phyloP scores from a whole-genome alignment of 23 tunicate genomes.

The Halocynthia aurantium region DNA sequence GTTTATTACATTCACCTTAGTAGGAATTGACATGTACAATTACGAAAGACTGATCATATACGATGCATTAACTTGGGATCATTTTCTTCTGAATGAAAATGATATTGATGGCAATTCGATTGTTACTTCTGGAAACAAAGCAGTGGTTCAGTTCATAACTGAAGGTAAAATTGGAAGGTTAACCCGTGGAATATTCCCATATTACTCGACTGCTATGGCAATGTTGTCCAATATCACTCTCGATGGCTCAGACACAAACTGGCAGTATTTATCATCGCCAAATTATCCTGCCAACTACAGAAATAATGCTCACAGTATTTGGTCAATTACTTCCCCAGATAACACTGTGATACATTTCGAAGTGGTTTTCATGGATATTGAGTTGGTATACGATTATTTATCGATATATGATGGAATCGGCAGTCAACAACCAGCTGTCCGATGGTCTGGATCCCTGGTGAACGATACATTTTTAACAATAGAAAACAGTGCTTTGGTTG shows the following conservation, averaged over 20 bases:
- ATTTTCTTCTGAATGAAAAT: too few relatives aligned
- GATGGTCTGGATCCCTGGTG: neutral
- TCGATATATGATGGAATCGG: neutral
- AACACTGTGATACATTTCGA: neutral
- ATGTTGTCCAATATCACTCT: neutral
- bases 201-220: neutral
- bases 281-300: slow-evolving; percentile 3
- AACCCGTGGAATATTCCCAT: neutral
- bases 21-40: neutral
- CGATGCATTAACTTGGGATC: neutral
- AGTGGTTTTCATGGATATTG: neutral
- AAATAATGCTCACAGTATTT: neutral
- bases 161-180: too few relatives aligned
- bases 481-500: neutral
- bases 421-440: too few relatives aligned
- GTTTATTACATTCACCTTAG: neutral
- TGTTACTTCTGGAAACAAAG: neutral
- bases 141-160: neutral
- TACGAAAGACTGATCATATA: neutral
- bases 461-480: neutral
- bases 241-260: neutral
- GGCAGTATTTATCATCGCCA: slow-evolving; percentile 7
- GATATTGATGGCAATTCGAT: neutral
- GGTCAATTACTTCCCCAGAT: slow-evolving; percentile 6
- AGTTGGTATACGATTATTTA: slow-evolving; percentile 1